Conservation (phyloP, 2,113 vertebrate species). For the Microcebus tavaratra region DNA sequence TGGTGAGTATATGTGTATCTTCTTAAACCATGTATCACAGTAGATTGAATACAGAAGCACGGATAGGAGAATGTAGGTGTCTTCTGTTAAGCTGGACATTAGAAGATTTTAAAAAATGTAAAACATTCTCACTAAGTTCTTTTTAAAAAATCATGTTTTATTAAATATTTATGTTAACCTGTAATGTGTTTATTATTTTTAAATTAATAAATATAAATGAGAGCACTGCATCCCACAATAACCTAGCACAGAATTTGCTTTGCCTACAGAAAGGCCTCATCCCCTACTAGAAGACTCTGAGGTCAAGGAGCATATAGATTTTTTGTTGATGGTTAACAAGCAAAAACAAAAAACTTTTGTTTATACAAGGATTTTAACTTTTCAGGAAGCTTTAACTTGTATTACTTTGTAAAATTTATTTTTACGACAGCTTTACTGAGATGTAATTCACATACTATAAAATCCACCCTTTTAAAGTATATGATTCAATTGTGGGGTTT, state of each 20-base stretch:
- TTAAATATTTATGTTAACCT: background rate
- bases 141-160: background rate
- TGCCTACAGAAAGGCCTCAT: background rate
- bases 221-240: background rate
- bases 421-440: background rate
- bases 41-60: background rate
- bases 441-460: background rate
- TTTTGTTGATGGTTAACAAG: background rate
- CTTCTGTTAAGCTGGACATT: background rate
- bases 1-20: background rate
- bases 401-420: background rate
- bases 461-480: background rate
- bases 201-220: background rate
- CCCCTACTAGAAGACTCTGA: background rate
- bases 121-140: background rate
- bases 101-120: background rate
- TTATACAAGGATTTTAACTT: background rate
- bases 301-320: background rate
- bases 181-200: background rate
- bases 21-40: background rate
- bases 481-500: too few relatives aligned
- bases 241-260: background rate
- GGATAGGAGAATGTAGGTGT: background rate
- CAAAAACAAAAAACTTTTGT: background rate
- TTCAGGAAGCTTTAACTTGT: background rate